Percentiles rank a stretch among this genome's conserved stretches.
Conservation (phyloP, 2,797 vertebrate species). For the Amphiprion clarkii region DNA sequence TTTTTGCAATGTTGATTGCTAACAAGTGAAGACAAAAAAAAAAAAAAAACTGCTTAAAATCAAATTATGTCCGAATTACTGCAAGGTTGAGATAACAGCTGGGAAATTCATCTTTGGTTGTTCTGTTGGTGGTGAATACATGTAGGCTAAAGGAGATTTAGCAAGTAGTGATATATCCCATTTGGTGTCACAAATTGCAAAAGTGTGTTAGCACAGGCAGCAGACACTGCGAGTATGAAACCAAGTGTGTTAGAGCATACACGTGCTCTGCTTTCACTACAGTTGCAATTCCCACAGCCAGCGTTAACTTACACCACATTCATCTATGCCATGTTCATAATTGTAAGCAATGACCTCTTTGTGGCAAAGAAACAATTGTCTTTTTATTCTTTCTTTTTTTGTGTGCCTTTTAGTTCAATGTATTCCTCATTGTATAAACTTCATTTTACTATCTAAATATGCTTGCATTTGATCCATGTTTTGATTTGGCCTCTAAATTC, state of each 20-base stretch:
- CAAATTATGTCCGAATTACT: background rate
- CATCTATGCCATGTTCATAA: slow-evolving; percentile 34
- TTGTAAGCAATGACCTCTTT: background rate
- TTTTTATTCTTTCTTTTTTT: background rate
- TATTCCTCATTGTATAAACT: slow-evolving; percentile 11
- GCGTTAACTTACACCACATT: background rate
- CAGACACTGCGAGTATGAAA: slow-evolving; percentile 7
- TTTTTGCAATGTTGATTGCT: background rate
- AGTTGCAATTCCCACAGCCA: background rate
- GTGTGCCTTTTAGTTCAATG: slow-evolving; percentile 25
- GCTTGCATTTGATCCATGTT: background rate
- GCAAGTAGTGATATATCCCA: slow-evolving; percentile 4
- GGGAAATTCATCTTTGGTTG: slow-evolving; percentile 9
- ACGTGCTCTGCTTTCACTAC: background rate
- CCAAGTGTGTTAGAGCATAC: background rate
- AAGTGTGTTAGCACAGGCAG: slow-evolving; percentile 29
- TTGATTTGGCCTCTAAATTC: background rate
- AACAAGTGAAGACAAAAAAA: background rate
- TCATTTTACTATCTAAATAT: background rate
- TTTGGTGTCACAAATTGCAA: slow-evolving; percentile 33
- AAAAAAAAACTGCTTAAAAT: background rate
- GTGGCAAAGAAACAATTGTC: background rate
- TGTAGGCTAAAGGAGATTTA: slow-evolving; percentile 38
- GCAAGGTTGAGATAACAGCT: background rate
- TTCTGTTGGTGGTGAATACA: slow-evolving; percentile 9